These are phyloP conservation scores for Danio albolineatus DNA, from an alignment of 2,797 vertebrate species.

Conservation along the genomic window DNA sequence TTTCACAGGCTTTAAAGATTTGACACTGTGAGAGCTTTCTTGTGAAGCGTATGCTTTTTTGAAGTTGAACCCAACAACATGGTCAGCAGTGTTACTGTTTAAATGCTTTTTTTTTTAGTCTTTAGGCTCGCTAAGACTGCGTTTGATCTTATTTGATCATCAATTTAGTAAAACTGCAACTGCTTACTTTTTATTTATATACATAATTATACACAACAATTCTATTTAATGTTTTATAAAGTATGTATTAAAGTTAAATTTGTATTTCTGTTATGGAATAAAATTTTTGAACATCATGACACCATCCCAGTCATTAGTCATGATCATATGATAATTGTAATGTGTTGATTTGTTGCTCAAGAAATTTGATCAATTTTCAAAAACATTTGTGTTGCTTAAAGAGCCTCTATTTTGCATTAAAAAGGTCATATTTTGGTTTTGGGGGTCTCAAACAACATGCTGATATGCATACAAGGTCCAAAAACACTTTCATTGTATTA, in stretches of 20 bases:
- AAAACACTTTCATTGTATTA: too few relatives aligned
- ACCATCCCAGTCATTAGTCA: too few relatives aligned
- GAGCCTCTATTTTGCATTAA: too few relatives aligned
- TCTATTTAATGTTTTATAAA: neutral
- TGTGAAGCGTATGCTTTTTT: slow-evolving; percentile 5
- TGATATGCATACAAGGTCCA: too few relatives aligned
- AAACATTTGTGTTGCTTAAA: neutral
- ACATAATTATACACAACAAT: neutral
- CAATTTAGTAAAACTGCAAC: neutral
- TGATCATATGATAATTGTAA: neutral
- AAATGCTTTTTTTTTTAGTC: neutral
- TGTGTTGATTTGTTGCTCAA: neutral
- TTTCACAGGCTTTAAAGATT: neutral
- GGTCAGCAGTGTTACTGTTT: neutral
- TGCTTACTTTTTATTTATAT: neutral
- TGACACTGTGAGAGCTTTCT: neutral
- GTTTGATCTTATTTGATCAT: neutral
- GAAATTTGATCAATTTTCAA: neutral
- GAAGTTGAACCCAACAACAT: neutral
- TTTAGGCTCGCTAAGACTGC: neutral
- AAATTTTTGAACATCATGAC: neutral
- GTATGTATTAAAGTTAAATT: too few relatives aligned
- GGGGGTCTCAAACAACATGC: too few relatives aligned
- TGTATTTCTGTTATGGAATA: neutral
- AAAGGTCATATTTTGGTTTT: too few relatives aligned